Conservation (phyloP, 2,797 vertebrate genomes). For the Sebastes hubbsi region DNA sequence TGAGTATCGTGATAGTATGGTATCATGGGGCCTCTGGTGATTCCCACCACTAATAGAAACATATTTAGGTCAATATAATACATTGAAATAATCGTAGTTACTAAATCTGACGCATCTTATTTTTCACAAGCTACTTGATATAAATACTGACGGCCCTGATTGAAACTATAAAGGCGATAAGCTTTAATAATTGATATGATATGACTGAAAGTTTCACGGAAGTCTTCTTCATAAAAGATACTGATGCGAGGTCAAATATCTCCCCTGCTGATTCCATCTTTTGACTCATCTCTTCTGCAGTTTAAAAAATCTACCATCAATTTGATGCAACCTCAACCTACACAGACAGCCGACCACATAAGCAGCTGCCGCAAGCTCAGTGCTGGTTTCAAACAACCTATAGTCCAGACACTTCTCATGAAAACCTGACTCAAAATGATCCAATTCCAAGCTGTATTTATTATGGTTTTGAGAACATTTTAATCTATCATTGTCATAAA, state of each 20-base stretch:
- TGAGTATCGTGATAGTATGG: no score
- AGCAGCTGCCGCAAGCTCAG: no score
- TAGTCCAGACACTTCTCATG: not conserved
- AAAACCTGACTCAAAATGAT: conserved; percentile 1
- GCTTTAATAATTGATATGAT: not conserved
- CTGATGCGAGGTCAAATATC: not conserved
- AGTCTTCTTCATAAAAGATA: not conserved
- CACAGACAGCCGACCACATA: no score
- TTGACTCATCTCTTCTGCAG: not conserved
- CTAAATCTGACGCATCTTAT: no score
- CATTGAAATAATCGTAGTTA: not conserved
- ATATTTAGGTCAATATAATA: not conserved
- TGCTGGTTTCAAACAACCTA: not conserved
- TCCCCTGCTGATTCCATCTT: not conserved
- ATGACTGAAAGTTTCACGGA: not conserved
- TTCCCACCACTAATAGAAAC: no score
- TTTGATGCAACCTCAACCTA: no score
- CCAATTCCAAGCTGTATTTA: not conserved
- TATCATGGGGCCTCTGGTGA: no score
- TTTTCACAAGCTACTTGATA: no score
- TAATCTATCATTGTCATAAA: not conserved
- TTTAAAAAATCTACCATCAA: no score
- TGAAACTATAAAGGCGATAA: not conserved
- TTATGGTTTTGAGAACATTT: not conserved
- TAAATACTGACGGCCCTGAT: not conserved